These are phyloP conservation scores for Upupa epops DNA, from an alignment of 2,113 vertebrate species.

Conservation along the genomic window DNA sequence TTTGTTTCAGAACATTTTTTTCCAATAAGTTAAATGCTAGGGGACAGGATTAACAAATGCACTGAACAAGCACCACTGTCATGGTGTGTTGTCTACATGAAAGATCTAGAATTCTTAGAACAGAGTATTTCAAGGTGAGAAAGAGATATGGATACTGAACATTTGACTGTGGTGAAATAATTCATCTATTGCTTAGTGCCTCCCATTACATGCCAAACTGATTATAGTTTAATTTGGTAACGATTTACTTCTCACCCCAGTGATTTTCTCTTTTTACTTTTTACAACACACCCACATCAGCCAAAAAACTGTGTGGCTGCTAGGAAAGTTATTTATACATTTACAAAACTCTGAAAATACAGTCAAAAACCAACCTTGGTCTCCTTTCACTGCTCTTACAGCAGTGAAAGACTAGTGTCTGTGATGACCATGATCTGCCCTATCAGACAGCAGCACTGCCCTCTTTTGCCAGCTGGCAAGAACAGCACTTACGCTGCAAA, in stretches of 20 bases:
- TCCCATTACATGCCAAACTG: neutral
- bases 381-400: neutral
- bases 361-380: neutral
- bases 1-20: neutral
- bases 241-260: neutral
- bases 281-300: neutral
- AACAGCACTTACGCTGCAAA: neutral
- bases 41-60: neutral
- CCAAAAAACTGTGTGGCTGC: neutral
- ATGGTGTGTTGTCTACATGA: neutral
- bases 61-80: neutral
- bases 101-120: neutral
- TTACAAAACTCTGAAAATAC: neutral
- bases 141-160: neutral
- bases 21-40: neutral
- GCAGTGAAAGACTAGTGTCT: neutral
- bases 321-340: neutral
- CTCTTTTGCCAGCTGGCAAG: neutral
- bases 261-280: neutral
- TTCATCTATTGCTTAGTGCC: neutral
- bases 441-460: neutral
- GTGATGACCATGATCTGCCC: neutral
- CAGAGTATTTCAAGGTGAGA: neutral
- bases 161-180: neutral
- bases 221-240: neutral